Base-by-base conservation (phyloP, 2,888 invertebrate genomes). In the Iphiclides podalirius region DNA sequence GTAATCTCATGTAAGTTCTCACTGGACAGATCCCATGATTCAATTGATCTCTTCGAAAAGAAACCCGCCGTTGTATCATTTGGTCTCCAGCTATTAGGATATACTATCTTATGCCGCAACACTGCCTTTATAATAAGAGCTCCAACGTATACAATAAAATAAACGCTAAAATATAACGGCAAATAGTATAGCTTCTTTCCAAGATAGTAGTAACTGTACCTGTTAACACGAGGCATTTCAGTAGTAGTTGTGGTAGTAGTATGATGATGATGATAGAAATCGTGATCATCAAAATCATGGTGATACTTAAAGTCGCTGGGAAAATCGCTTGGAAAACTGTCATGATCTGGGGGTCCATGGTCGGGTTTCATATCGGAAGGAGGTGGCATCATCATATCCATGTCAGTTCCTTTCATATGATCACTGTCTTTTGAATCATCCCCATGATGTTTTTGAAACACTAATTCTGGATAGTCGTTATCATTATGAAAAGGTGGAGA, bases 101-200 rank as follows among this genome's bases (percentile, higher is more conserved):
- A 90, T 11, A 90, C 89, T 46, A 94, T 93, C 75, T 94, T 94
- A 70, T 94, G 94, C 52, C 94, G 90, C 26, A 93, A 89, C 26
- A 94, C 91, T 2, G 94, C 93, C 71, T 94, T 94, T 17, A 94
- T 84, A 52, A 94, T 92, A 16, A 94, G 81, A 12, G 93, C 92
- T 1, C 92, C 92, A 0, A 94, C 92, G 64, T 94, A 94, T 49
- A 93, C 79, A 42, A 92, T 90, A 58, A 92, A 92, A 60, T 92
- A 94, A 9, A 94, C 92, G 67, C 94, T 94, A 69, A 94, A 94
- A 72, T 94, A 94, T 36, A 94, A 74, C 0, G 94, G 94, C 53
- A 94, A 83, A 67, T 94, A 94, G 90, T 94, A 94, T 26, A 94
- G 77, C 65, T 94, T 94, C 60, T 93, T 91, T 1, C 94, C 94